Evolutionary conservation across 2,888 invertebrate genomes (phyloP), one percentile per base, ranked within the genome.

Genomic region (Drosophila testacea): DNA sequence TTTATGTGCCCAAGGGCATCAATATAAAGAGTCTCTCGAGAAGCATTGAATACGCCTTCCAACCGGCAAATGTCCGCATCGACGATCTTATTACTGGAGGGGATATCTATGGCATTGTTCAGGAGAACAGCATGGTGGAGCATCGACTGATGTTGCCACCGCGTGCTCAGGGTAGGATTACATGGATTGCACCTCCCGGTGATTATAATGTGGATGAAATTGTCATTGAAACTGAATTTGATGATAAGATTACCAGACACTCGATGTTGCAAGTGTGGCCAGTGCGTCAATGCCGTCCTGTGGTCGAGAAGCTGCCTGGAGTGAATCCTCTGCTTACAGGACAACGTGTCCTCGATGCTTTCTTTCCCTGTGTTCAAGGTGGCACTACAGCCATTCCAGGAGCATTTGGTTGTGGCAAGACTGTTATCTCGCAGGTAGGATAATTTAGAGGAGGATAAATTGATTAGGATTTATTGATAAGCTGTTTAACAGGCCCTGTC

Each of bases 191-290:
- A 22, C 96, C 97, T 44, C 93, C 96, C 7, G 99, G 99, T 82
- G 96, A 96, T 92, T 99, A 99, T 93, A 95, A 95, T 70, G 97
- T 98, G 77, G 96, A 96, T 81, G 99, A 99, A 92, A 93, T 97
- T 5, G 95, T 99, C 61, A 93, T 99, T 90, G 99, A 99, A 94
- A 98, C 98, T 0, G 99, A 99, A 93, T 99, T 99, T 93, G 98
- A 99, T 92, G 98, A 98, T 28, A 97, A 98, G 92, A 95, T 95
- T 90, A 95, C 96, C 59, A 95, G 97, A 91, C 98, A 96, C 94
- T 96, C 95, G 69, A 99, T 99, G 99, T 94, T 99, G 93, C 99
- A 99, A 94, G 97, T 99, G 71, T 99, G 99, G 99, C 99, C 99
- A 6, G 99, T 99, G 83, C 96, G 99, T 91, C 97, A 97, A 92